A percentile compares a stretch with the other conserved stretches of the same genome.
phyloP scores from a whole-genome alignment of 2,888 invertebrate species.

The Phymatocera aterrima region DNA sequence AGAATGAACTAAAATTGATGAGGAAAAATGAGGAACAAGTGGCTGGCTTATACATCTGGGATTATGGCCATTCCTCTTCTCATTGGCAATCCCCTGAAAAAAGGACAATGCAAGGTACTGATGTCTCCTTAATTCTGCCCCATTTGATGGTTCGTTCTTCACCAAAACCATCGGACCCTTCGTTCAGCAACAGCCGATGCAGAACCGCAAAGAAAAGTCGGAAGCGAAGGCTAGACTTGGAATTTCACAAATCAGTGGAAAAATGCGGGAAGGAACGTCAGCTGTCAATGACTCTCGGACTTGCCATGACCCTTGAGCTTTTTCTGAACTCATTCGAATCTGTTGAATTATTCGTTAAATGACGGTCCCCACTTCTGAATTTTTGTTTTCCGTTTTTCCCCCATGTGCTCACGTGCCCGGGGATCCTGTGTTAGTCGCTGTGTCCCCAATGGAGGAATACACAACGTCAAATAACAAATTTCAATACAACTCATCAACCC shows the following conservation, averaged over 20 bases:
- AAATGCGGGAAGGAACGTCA: conserved; percentile 5
- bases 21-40: too few relatives aligned
- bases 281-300: background rate
- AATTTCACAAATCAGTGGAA: conserved; percentile 14
- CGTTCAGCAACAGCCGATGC: background rate
- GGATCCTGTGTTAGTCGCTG: background rate
- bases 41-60: too few relatives aligned
- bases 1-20: too few relatives aligned
- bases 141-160: conserved; percentile 12
- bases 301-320: background rate
- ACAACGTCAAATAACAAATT: conserved; percentile 6
- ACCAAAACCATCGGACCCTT: background rate
- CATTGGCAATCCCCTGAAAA: background rate
- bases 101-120: background rate
- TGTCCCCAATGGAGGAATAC: conserved; percentile 7
- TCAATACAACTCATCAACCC: conserved; percentile 12
- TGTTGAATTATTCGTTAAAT: background rate
- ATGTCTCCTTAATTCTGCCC: background rate
- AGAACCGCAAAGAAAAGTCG: background rate
- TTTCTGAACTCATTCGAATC: background rate
- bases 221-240: background rate
- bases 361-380: background rate
- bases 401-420: background rate
- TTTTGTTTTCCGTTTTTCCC: background rate
- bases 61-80: background rate